A percentile compares a stretch with the other conserved stretches of the same genome.
These are phyloP conservation scores for Leucoma salicis DNA, from an alignment of 2,888 invertebrate genomes.

Conservation along the genomic window DNA sequence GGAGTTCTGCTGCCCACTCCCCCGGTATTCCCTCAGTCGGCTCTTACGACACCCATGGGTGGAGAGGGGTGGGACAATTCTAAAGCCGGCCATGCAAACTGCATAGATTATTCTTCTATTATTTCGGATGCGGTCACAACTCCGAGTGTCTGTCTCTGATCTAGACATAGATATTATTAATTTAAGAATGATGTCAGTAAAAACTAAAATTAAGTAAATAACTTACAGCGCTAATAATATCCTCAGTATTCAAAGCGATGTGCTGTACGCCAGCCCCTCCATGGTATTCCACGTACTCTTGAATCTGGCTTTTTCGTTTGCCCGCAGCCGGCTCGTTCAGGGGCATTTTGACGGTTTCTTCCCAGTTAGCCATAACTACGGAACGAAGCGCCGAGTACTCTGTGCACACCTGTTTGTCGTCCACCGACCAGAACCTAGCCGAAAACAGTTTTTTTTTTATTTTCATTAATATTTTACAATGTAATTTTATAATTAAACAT, in stretches of 20 bases:
- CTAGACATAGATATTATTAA: not conserved
- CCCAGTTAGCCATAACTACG: constrained; percentile 98
- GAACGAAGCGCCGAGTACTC: constrained; percentile 98
- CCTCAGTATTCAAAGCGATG: constrained; percentile 96
- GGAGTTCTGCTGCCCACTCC: too few relatives aligned
- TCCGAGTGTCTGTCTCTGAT: too few relatives aligned
- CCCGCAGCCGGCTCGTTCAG: constrained; percentile 98
- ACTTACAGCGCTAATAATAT: constrained; percentile 93
- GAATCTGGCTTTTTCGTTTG: constrained; percentile 97
- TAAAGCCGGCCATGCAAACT: too few relatives aligned
- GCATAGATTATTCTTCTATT: too few relatives aligned
- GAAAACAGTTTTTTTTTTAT: too few relatives aligned
- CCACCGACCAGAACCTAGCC: constrained; percentile 98
- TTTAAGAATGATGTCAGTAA: not conserved
- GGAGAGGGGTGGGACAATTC: too few relatives aligned
- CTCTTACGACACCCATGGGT: too few relatives aligned
- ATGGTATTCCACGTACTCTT: constrained; percentile 99
- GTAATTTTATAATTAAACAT: too few relatives aligned
- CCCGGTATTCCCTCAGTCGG: too few relatives aligned
- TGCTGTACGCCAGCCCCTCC: constrained; percentile 99
- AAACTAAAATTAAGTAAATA: not conserved
- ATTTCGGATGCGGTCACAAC: too few relatives aligned
- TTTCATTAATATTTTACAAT: too few relatives aligned
- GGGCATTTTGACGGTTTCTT: constrained; percentile 98
- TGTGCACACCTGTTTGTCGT: constrained; percentile 97